phyloP scores from a whole-genome alignment of 2,888 invertebrate genomes.

The Drosophila greeni region DNA sequence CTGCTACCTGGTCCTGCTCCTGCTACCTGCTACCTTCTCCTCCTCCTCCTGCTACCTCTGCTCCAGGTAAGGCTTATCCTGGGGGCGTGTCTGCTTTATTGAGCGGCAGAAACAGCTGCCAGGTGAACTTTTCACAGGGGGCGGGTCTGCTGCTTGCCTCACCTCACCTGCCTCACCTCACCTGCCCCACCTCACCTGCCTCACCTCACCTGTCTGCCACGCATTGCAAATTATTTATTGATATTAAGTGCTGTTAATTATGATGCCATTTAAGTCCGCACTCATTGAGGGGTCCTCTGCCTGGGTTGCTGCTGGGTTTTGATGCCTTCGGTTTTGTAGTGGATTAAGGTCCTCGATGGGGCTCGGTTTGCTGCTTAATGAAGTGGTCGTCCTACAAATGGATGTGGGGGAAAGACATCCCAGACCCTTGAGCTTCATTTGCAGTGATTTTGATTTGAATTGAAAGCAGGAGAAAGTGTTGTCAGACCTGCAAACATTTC shows the following conservation, averaged over 20 bases:
- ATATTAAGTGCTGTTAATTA: slow-evolving; percentile 70
- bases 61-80: slow-evolving; percentile 3
- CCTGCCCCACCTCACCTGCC: slow-evolving; percentile 10
- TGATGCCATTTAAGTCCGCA: slow-evolving; percentile 47
- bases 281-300: slow-evolving; percentile 28
- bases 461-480: neutral
- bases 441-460: slow-evolving; percentile 2
- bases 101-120: slow-evolving; percentile 41
- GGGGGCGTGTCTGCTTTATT: slow-evolving; percentile 44
- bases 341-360: slow-evolving; percentile 7
- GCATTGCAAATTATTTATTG: slow-evolving; percentile 63
- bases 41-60: neutral
- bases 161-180: slow-evolving; percentile 7
- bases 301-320: slow-evolving; percentile 1
- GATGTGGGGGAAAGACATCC: no score
- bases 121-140: slow-evolving; percentile 6
- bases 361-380: slow-evolving; percentile 1
- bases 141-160: neutral
- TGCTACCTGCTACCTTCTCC: neutral
- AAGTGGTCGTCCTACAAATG: slow-evolving; percentile 10
- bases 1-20: neutral
- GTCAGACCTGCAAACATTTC: no score
- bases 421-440: neutral
- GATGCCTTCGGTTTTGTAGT: slow-evolving; percentile 14
- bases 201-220: slow-evolving; percentile 16